Evolutionary conservation across 1,140 invertebrate genomes (phyloP), one percentile per base, ranked within the genome.

Genomic region (Drosophila lowei): DNA sequence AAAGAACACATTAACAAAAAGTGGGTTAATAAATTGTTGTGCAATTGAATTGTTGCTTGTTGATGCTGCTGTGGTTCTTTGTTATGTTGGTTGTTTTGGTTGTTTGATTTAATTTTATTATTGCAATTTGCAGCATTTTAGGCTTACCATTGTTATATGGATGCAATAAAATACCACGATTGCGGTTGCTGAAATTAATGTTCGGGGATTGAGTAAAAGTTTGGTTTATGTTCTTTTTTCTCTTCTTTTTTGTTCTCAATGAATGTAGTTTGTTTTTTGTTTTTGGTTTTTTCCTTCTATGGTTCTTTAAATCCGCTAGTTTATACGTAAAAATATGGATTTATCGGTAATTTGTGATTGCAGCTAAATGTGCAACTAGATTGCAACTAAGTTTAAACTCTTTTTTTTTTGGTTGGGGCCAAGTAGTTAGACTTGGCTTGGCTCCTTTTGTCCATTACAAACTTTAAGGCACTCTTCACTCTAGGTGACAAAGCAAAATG

Each of bases 131-230:
- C 80, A 80, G 80, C 80, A 85, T 85, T 88, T 77, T 85, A 77
- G 81, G 84, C 92, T 93, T 93, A 93, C 92, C 92, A 90, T 93
- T 92, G 89, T 93, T 92, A 91, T 92, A 92, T 86, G 92, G 92
- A 92, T 93, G 92, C 80, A 93, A 92, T 90, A 92, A 92, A 85
- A 91, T 90, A 91, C 91, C 92, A 92, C 92, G 91, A 92, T 92
- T 93, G 92, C 90, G 91, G 79, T 88, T 90, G 89, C 90, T 90
- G 90, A 79, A 90, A 90, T 90, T 90, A 88, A 75, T 90, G 81
- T 89, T 89, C 49, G 66, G 77, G 71, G 70, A 71, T 88, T 90
- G 75, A 90, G 79, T 80, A 89, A 80, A 70, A 81, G 75, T 73
- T 80, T 63, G 53, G 64, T 76, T 65, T 79, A 55, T 75, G 66